A percentile compares a stretch with the other conserved stretches of the same genome.
phyloP scores from a whole-genome alignment of 2,888 invertebrate species.

The Drosophila ezoana region DNA sequence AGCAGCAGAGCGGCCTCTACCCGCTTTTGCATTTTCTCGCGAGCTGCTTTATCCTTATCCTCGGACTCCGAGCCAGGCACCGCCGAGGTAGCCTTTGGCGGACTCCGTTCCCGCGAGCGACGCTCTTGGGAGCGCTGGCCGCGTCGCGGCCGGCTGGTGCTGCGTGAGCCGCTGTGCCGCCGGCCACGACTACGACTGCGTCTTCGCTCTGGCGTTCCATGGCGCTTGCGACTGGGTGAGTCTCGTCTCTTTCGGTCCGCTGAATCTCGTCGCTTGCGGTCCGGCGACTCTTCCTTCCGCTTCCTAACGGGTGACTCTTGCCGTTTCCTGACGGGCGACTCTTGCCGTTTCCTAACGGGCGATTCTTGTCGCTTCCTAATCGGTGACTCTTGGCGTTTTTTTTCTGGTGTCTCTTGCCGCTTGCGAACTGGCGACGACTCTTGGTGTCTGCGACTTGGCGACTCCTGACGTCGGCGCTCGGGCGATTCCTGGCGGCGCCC shows the following conservation, averaged over 20 bases:
- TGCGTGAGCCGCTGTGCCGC: slow-evolving; percentile 56
- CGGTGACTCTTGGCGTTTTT: slow-evolving; percentile 38
- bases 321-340: slow-evolving; percentile 37
- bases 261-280: slow-evolving; percentile 50
- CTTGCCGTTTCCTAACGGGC: slow-evolving; percentile 26
- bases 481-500: slow-evolving; percentile 55
- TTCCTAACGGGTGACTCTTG: slow-evolving; percentile 33
- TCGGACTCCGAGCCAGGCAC: slow-evolving; percentile 43
- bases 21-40: slow-evolving; percentile 85
- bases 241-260: slow-evolving; percentile 48
- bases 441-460: background rate
- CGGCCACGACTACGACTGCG: slow-evolving; percentile 60
- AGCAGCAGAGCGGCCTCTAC: slow-evolving; percentile 86
- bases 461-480: slow-evolving; percentile 31
- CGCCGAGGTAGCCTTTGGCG: slow-evolving; percentile 40
- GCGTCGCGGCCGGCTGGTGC: slow-evolving; percentile 51
- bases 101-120: slow-evolving; percentile 39
- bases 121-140: slow-evolving; percentile 48
- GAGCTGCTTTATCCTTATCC: slow-evolving; percentile 80
- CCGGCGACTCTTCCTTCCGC: slow-evolving; percentile 41
- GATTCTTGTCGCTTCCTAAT: slow-evolving; percentile 30
- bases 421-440: slow-evolving; percentile 40
- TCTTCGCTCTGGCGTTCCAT: slow-evolving; percentile 39
- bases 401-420: slow-evolving; percentile 34
- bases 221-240: slow-evolving; percentile 51